A percentile compares a stretch with the other conserved stretches of the same genome.
Evolutionary conservation across 2,888 invertebrate genomes (phyloP).

Genomic region (Andrena minutula): DNA sequence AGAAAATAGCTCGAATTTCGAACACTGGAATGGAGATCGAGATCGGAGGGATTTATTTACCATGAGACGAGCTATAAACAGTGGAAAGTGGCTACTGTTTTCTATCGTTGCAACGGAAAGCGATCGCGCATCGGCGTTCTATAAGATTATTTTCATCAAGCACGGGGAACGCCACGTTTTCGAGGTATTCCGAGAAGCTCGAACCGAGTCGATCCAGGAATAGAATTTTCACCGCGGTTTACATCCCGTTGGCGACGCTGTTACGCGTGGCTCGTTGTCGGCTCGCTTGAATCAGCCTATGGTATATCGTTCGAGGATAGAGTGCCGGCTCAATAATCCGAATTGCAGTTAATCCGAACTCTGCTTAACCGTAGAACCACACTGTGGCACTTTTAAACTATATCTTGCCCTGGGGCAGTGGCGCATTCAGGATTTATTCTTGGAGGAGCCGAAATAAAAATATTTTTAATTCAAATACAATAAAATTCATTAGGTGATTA

Average conservation of each 20-base stretch:
- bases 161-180: slow-evolving; percentile 21
- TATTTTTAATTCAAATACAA: too few relatives aligned
- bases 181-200: slow-evolving; percentile 42
- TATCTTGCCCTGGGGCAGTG: too few relatives aligned
- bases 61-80: neutral
- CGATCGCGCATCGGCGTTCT: neutral
- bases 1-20: too few relatives aligned
- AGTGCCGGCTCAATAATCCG: neutral
- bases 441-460: too few relatives aligned
- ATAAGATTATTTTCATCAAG: slow-evolving; percentile 52
- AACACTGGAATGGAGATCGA: neutral
- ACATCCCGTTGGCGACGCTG: slow-evolving; percentile 6
- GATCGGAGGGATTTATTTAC: neutral
- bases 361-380: too few relatives aligned
- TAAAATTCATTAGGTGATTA: too few relatives aligned
- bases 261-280: neutral
- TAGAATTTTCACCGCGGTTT: slow-evolving; percentile 49
- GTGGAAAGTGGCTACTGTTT: neutral
- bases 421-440: too few relatives aligned
- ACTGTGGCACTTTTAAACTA: too few relatives aligned
- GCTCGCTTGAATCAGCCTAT: neutral
- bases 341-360: too few relatives aligned
- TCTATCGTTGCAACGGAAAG: neutral
- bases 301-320: neutral
- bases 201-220: slow-evolving; percentile 38